Percentiles rank a stretch among this genome's conserved stretches.
These are phyloP conservation scores for Cecropterus lyciades DNA, from an alignment of 1,140 invertebrate genomes.

Conservation along the genomic window DNA sequence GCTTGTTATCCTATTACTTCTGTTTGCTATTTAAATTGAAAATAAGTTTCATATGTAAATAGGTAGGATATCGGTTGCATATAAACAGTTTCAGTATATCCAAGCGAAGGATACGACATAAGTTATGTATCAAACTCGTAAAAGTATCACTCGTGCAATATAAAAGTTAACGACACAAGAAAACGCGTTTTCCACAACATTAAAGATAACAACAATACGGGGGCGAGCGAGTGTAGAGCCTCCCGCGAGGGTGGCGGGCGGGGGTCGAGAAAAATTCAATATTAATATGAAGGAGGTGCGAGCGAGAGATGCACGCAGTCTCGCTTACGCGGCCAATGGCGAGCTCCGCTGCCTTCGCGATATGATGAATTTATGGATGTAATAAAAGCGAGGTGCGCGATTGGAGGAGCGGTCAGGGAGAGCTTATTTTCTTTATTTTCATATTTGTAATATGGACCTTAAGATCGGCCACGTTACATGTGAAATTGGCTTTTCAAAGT, in stretches of 20 bases:
- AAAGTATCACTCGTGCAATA: slow-evolving; percentile 84
- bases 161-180: slow-evolving; percentile 85
- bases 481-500: slow-evolving; percentile 6
- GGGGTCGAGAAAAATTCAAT: slow-evolving; percentile 86
- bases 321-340: slow-evolving; percentile 83
- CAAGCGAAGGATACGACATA: slow-evolving; percentile 51
- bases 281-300: slow-evolving; percentile 86
- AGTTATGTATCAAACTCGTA: slow-evolving; percentile 80
- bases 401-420: slow-evolving; percentile 80
- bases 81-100: slow-evolving; percentile 24
- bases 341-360: slow-evolving; percentile 75
- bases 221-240: slow-evolving; percentile 80
- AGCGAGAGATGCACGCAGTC: slow-evolving; percentile 75
- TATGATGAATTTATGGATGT: slow-evolving; percentile 87
- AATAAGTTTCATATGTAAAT: neutral
- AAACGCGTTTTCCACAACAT: slow-evolving; percentile 84
- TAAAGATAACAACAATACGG: slow-evolving; percentile 84
- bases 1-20: neutral
- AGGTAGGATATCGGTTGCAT: slow-evolving; percentile 4
- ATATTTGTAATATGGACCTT: slow-evolving; percentile 79
- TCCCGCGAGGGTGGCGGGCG: slow-evolving; percentile 77
- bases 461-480: slow-evolving; percentile 46
- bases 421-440: slow-evolving; percentile 84
- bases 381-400: slow-evolving; percentile 85
- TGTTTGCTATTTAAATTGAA: neutral